Evolutionary conservation across 2,888 invertebrate genomes (phyloP), one percentile per base, ranked within the genome.

Genomic region (Axea sp.): DNA sequence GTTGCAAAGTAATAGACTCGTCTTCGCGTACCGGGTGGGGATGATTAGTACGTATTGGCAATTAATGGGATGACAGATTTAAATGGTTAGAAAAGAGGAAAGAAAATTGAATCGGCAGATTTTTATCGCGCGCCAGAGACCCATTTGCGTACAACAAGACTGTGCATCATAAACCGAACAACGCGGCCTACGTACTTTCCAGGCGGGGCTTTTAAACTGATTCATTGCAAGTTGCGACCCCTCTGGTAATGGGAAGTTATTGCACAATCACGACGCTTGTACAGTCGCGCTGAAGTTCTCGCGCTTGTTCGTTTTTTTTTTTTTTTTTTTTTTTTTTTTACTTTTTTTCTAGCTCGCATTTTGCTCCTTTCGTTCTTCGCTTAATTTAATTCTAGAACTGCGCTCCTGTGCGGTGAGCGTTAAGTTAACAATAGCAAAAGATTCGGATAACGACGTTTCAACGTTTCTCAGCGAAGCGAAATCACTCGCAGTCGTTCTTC

Each of bases 151-250:
- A 79, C 78, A 78, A 82, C 80, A 79, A 68, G 79, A 79, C 81
- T 82, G 82, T 82, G 33, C 53, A 85, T 84, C 84, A 84, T 81
- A 82, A 82, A 75, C 79, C 83, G 82, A 84, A 84, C 81, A 84
- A 83, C 82, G 77, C 69, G 57, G 67, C 69, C 69, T 68, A 78
- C 80, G 79, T 81, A 81, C 80, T 81, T 80, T 81, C 79, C 81
- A 79, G 73, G 76, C 79, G 76, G 77, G 80, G 81, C 78, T 80
- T 82, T 84, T 83, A 84, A 84, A 82, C 84, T 84, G 85, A 85
- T 85, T 85, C 84, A 85, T 84, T 82, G 82, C 83, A 76, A 75
- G 76, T 77, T 68, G 74, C 75, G 73, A 68, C 68, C 75, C 77
- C 65, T 45, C 75, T 74, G 76, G 78, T 83, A 83, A 84, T 82